These are phyloP conservation scores for Vesta saturnalis DNA, from an alignment of 2,888 invertebrate genomes.

Conservation along the genomic window DNA sequence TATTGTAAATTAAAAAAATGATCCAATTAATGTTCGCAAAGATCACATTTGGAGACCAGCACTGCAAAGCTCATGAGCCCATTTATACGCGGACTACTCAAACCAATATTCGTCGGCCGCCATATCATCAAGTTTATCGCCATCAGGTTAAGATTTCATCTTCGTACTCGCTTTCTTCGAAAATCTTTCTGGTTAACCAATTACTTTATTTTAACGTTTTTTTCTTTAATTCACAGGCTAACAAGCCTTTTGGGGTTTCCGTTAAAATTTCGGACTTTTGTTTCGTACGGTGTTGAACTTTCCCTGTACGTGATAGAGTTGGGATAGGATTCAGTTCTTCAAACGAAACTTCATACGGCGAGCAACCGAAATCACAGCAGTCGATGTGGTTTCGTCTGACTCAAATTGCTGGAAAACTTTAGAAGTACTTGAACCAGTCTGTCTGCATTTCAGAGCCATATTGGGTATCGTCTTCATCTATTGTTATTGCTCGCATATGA, in stretches of 20 bases:
- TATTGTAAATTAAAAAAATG: too few species aligned
- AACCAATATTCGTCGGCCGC: too few species aligned
- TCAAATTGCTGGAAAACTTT: neutral
- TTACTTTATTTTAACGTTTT: too few species aligned
- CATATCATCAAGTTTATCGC: too few species aligned
- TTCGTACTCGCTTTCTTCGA: too few species aligned
- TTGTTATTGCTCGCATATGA: neutral
- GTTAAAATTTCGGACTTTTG: slow-evolving; percentile 5
- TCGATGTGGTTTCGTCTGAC: neutral
- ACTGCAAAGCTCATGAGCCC: too few species aligned
- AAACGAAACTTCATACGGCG: neutral
- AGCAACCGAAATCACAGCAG: neutral
- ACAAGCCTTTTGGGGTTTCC: neutral
- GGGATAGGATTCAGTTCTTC: neutral
- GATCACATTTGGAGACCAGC: too few species aligned
- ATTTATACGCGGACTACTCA: too few species aligned
- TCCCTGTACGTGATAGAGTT: neutral
- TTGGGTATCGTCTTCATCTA: neutral
- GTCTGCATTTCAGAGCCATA: neutral
- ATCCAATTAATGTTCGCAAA: too few species aligned
- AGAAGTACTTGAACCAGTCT: neutral
- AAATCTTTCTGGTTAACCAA: too few species aligned
- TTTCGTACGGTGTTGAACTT: neutral
- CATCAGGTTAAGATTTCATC: too few species aligned
- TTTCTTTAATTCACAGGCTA: neutral